Base-by-base conservation (phyloP, 1,140 invertebrate genomes). In the Mycetomoellerius zeteki region DNA sequence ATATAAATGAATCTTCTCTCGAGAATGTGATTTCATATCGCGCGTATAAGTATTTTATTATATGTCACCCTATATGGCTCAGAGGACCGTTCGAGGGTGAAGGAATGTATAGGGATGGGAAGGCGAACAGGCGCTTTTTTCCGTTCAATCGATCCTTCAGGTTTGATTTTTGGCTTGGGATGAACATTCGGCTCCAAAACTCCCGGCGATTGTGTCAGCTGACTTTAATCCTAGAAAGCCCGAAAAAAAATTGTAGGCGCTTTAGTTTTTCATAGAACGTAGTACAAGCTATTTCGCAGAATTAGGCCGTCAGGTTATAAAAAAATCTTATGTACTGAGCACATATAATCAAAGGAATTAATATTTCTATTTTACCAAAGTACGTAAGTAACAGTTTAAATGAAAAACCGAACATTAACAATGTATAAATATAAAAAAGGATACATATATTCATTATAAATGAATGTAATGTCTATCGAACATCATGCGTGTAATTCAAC, bases 121-220 rank as follows among this genome's bases (percentile, higher is more conserved):
- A 73, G 52, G 64, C 50, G 65, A 64, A 64, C 43, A 69, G 60
- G 24, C 30, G 52, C n/a, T 60, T 62, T 81, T 86, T 82, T 75
- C 58, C 76, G 43, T 86, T 60, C 52, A 37, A 86, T 86, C 85
- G 85, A 82, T 86, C 37, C 33, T 71, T 80, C 43, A 60, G 27
- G 64, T 86, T 80, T 86, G 76, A 86, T 86, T 82, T 86, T 86
- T 37, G 27, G 54, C 81, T 86, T 37, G 27, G 54, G 37, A 50
- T 75, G n/a, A 50, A 73, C 80, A 56, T 82, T 60, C 67, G 19
- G 54, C 24, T 60, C 30, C 64, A 52, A 72, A 73, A 47, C 67
- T 27, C 30, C 37, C 21, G 24, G 14, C 62, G 62, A 43, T 73
- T 82, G 67, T 47, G 54, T 21, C 52, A 82, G 37, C 65, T 19